These are phyloP conservation scores for Temnothorax unifasciatus DNA, from an alignment of 2,888 invertebrate genomes.

Conservation along the genomic window DNA sequence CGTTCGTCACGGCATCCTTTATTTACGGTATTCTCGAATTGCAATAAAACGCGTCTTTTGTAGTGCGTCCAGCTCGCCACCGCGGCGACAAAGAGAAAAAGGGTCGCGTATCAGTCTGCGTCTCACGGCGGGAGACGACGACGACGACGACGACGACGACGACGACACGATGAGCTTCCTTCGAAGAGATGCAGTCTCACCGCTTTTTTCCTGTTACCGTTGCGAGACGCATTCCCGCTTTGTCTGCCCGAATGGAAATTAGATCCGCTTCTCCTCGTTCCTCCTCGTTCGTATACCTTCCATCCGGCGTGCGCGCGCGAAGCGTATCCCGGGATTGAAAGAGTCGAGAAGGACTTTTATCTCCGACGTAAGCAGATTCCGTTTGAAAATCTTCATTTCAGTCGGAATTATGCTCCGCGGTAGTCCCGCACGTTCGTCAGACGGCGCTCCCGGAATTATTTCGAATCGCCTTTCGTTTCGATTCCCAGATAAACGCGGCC, in stretches of 20 bases:
- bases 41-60: conserved; percentile 43
- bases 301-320: background rate
- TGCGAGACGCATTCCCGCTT: conserved; percentile 35
- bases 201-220: conserved; percentile 36
- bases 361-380: conserved; percentile 39
- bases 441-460: conserved; percentile 32
- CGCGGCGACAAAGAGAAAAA: conserved; percentile 41
- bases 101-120: conserved; percentile 29
- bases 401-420: conserved; percentile 21
- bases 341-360: conserved; percentile 27
- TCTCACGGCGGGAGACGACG: conserved; percentile 6
- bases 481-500: background rate
- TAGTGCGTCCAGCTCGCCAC: background rate
- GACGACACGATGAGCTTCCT: conserved; percentile 16
- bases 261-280: conserved; percentile 21
- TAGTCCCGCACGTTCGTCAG: conserved; percentile 16
- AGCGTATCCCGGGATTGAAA: conserved; percentile 24
- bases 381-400: conserved; percentile 44
- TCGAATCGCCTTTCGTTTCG: background rate
- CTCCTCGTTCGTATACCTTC: too few relatives aligned
- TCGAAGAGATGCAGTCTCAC: conserved; percentile 38
- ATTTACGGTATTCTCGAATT: conserved; percentile 39
- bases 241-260: conserved; percentile 51
- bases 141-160: too few relatives aligned
- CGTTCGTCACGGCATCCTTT: conserved; percentile 25